Base-by-base conservation (phyloP, 1,140 invertebrate species). In the Drosophila ambigua region DNA sequence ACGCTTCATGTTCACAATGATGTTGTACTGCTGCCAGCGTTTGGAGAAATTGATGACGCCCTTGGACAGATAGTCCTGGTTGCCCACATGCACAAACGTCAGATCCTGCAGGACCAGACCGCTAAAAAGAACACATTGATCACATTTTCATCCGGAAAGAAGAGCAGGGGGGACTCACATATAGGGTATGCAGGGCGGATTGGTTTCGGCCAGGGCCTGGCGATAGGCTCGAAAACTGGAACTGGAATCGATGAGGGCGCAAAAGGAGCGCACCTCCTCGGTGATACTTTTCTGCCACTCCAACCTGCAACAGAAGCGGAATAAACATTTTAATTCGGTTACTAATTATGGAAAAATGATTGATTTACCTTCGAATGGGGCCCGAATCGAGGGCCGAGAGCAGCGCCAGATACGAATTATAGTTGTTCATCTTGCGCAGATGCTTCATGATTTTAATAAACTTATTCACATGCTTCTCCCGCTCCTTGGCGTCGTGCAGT, bases 361-460 rank as follows among this genome's bases (percentile, higher is more conserved):
- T n/a, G 4, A 54, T 28, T 15, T 31, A 92, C 91, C 91, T 93
- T 66, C 97, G 94, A 61, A 99, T 96, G 4, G 99, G 98, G 6
- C 98, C 98, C 35, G 98, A 99, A 93, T 99, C 98, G 52, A 99
- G 93, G 20, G 99, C 99, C 8, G 98, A 99, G 26, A 99, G 93
- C 65, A 99, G 93, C 5, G 98, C 98, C 72, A 99, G 93, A 93
- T 99, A 99, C 43, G 98, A 99, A 93, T 99, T 99, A 91, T 99
- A 99, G 93, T 99, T 99, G 92, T 98, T 99, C 90, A 99, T 96
- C 92, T 99, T 99, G 65, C 98, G 94, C 63, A 99, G 93, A 88
- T 98, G 96, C 93, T 99, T 98, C 98, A 99, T 99, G 50, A 99
- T 98, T 93, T 99, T 99, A 41, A 99, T 97, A 90, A 99, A 99